These are phyloP conservation scores for Cerastis rubricosa DNA, from an alignment of 2,888 invertebrate species.

Conservation along the genomic window DNA sequence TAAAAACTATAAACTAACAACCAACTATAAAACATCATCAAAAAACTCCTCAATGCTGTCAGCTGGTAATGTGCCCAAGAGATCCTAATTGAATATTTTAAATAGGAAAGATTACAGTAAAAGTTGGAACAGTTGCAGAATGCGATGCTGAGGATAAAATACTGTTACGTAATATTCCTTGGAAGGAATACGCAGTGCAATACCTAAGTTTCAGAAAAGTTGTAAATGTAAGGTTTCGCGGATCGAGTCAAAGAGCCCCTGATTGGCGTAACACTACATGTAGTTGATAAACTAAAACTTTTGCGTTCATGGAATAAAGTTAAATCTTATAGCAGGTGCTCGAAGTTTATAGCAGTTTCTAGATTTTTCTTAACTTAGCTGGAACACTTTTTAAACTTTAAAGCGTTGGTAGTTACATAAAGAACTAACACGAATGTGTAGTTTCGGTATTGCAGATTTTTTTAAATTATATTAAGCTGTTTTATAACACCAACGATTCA, in stretches of 20 bases:
- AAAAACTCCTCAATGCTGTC: too few relatives aligned
- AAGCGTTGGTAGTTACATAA: neutral
- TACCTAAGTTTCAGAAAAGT: conserved; percentile 1
- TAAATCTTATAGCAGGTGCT: conserved; percentile 33
- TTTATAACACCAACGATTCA: too few relatives aligned
- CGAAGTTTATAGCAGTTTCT: conserved; percentile 26
- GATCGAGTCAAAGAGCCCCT: conserved; percentile 18
- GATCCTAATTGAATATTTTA: conserved; percentile 22
- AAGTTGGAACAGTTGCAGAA: neutral
- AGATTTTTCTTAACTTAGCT: conserved; percentile 21
- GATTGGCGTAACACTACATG: conserved; percentile 36
- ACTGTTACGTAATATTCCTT: neutral
- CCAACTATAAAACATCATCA: too few relatives aligned
- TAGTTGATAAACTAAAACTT: conserved; percentile 43
- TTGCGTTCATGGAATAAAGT: conserved; percentile 23
- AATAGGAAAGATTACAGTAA: conserved; percentile 3
- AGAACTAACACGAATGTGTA: neutral
- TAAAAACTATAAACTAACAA: too few relatives aligned
- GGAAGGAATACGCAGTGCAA: neutral
- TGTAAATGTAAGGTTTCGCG: conserved; percentile 26
- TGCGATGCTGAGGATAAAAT: conserved; percentile 7
- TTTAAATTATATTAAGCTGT: too few relatives aligned
- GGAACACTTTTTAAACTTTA: conserved; percentile 28
- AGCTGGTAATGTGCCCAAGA: too few relatives aligned
- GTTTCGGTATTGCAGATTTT: too few relatives aligned